A percentile compares a stretch with the other conserved stretches of the same genome.
These are phyloP conservation scores for Palythoa grandis DNA, from an alignment of 92 coral and sea anemone species.

Conservation along the genomic window DNA sequence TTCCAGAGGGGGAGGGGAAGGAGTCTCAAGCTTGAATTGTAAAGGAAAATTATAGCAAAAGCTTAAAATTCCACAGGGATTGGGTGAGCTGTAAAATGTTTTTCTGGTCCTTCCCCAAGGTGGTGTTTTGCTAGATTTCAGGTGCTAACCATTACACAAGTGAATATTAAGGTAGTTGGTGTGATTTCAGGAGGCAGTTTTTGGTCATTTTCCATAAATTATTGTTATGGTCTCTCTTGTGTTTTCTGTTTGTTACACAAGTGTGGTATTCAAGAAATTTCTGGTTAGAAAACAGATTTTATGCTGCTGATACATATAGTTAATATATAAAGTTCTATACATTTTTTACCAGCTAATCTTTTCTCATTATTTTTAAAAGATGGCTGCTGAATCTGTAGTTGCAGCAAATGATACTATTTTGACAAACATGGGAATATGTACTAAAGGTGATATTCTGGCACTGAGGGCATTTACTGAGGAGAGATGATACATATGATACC, in stretches of 20 bases:
- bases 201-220: neutral
- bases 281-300: neutral
- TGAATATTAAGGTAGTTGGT: neutral
- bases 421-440: neutral
- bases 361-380: neutral
- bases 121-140: neutral
- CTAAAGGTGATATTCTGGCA: conserved; percentile 1
- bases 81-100: too few species aligned
- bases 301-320: neutral
- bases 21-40: too few species aligned
- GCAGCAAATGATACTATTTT: conserved; percentile 2
- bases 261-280: conserved; percentile 2
- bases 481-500: neutral
- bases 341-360: neutral
- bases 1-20: too few species aligned
- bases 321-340: neutral
- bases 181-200: neutral
- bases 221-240: neutral
- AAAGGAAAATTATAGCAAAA: too few species aligned
- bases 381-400: conserved; percentile 17
- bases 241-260: neutral
- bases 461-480: conserved; percentile 12
- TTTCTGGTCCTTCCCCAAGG: neutral
- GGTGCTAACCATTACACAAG: neutral
- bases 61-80: too few species aligned